Base-by-base conservation (phyloP, 2,797 vertebrate species). In the Balearica regulorum region DNA sequence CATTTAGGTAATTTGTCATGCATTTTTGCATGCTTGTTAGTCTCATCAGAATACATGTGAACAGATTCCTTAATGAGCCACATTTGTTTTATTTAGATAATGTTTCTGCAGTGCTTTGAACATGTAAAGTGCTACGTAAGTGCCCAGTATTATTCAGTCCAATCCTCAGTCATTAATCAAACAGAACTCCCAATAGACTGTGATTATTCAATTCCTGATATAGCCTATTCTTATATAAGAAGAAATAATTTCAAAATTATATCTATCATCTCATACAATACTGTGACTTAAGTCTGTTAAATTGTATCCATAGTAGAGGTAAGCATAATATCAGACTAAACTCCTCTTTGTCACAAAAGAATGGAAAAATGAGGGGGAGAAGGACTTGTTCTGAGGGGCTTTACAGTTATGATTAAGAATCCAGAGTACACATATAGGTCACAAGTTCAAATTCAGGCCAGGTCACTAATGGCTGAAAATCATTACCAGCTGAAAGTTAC, bases 1-100 rank as follows among this genome's bases (percentile, higher is more conserved):
- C n/a, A 21, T 83, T 78, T 92, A 89, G 82, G 46, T 69, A 93
- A 94, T 91, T 95, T 95, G 66, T 92, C 61, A 78, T 53, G 81
- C 51, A 26, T 72, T 92, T 93, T 93, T 70, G 5, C 5, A 1
- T 58, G 57, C 28, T 76, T 91, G 29, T 91, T 94, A 94, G 46
- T 93, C 83, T 93, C 33, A 2, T 70, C 83, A 62, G 83, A 92
- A 51, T 58, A 77, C 64, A 87, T 1, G 5, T 83, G 83, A 82
- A 57, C 28, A 75, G 48, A 49, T 51, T 87, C 31, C 65, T 75
- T 90, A 89, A 95, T 89, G 29, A 94, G 64, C 12, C 37, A 57
- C 48, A 54, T 84, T 90, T 87, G 9, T 89, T 94, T 90, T 84
- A 71, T 89, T 93, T 92, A 77, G 49, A 37, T 35, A 88, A 93